phyloP scores from a whole-genome alignment of 2,113 vertebrate genomes.

The Protobothrops flavoviridis region DNA sequence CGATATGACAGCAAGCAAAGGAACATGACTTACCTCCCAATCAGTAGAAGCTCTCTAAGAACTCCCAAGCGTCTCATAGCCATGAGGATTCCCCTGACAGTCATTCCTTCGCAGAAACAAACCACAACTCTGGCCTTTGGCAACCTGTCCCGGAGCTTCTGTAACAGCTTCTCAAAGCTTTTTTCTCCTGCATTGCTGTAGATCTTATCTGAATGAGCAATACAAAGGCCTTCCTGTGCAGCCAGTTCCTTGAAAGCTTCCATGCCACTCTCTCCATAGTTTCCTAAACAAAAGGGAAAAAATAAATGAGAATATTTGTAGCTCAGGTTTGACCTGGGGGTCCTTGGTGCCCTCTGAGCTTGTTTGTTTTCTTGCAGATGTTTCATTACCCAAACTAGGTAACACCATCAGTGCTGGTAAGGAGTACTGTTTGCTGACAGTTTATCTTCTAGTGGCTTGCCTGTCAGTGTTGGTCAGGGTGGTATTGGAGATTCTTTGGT shows the following conservation, averaged over 20 bases:
- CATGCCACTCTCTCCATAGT: conserved; percentile 98
- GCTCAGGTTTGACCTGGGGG: neutral
- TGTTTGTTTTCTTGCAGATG: neutral
- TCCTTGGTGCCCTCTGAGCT: neutral
- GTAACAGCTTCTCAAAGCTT: conserved; percentile 90
- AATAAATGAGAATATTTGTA: neutral
- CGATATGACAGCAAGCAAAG: fast-evolving
- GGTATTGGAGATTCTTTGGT: neutral
- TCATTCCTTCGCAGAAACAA: conserved; percentile 99
- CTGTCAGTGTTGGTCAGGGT: neutral
- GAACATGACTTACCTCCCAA: conserved; percentile 84
- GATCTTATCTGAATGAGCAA: conserved; percentile 98
- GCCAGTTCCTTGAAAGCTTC: conserved; percentile 98
- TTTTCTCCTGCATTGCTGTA: conserved; percentile 97
- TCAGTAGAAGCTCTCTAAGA: conserved; percentile 88
- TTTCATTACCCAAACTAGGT: neutral
- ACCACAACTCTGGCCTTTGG: conserved; percentile 96
- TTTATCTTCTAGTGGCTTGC: neutral
- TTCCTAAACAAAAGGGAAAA: conserved; percentile 74
- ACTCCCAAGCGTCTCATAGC: conserved; percentile 94
- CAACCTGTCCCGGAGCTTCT: conserved; percentile 88
- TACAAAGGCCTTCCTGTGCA: conserved; percentile 92
- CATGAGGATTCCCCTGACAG: conserved; percentile 89
- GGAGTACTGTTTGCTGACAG: no score
- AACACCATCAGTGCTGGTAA: neutral